These are phyloP conservation scores for Cataglyphis cursor DNA, from an alignment of 2,888 invertebrate genomes.

Conservation along the genomic window DNA sequence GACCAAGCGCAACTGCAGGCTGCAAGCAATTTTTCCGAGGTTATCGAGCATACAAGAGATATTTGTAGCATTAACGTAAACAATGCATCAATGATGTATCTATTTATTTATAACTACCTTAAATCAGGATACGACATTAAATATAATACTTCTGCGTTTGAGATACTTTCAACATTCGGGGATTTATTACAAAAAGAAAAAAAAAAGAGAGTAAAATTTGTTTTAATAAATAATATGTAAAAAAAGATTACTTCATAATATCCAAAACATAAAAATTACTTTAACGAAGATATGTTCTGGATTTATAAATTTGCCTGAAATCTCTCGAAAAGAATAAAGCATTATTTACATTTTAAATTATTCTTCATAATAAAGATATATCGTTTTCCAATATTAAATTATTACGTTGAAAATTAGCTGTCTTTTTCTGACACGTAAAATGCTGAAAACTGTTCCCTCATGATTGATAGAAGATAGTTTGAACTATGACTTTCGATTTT, in stretches of 20 bases:
- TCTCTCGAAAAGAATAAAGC: neutral
- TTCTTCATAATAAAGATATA: conserved; percentile 6
- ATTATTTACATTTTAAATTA: conserved; percentile 8
- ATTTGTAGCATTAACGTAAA: conserved; percentile 13
- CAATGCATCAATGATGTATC: conserved; percentile 12
- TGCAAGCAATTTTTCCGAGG: conserved; percentile 29
- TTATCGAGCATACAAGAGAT: conserved; percentile 23
- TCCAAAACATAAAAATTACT: neutral
- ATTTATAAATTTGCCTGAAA: neutral
- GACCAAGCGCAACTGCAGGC: conserved; percentile 9
- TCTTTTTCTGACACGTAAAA: neutral
- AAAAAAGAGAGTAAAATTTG: neutral
- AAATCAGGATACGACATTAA: neutral
- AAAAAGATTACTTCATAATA: neutral
- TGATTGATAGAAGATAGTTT: neutral
- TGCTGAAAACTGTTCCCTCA: neutral
- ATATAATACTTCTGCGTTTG: neutral
- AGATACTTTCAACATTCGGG: neutral
- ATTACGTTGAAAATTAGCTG: neutral
- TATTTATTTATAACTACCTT: conserved; percentile 8
- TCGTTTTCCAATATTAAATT: conserved; percentile 14
- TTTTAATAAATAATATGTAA: neutral
- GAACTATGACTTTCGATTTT: neutral
- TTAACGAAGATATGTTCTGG: neutral
- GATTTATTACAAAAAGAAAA: conserved; percentile 1